Percentiles rank a stretch among this genome's conserved stretches.
phyloP scores from a whole-genome alignment of 2,797 vertebrate species.

The Crenuchus spilurus region DNA sequence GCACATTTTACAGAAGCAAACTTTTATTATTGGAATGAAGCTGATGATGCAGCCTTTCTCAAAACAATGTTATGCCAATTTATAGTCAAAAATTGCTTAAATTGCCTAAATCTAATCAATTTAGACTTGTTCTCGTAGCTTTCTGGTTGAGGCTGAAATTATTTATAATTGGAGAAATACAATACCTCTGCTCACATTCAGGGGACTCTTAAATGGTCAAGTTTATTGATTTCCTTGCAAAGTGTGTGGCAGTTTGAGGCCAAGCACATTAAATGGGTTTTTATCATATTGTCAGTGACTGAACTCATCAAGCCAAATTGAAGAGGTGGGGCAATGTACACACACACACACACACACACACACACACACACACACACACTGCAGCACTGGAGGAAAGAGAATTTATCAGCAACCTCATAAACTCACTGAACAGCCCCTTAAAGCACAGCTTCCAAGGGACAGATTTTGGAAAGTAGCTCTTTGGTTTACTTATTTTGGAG shows the following conservation, averaged over 20 bases:
- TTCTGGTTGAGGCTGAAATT: neutral
- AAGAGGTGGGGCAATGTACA: constrained; percentile 7
- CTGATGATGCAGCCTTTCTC: too few relatives aligned
- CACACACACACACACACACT: constrained; percentile 6
- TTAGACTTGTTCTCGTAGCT: neutral
- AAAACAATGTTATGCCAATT: too few relatives aligned
- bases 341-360: constrained; percentile 8
- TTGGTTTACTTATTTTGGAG: too few relatives aligned
- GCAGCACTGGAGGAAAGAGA: constrained; percentile 11
- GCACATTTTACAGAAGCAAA: too few relatives aligned
- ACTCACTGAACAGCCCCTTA: constrained; percentile 8
- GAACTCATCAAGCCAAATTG: constrained; percentile 35
- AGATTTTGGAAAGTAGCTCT: too few relatives aligned
- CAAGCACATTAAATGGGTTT: constrained; percentile 41
- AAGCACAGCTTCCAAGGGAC: neutral
- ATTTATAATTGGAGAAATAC: constrained; percentile 20
- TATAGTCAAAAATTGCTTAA: too few relatives aligned
- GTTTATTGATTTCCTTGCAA: constrained; percentile 46
- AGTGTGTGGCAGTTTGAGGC: constrained; percentile 28
- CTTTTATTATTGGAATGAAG: too few relatives aligned
- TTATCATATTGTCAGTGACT: constrained; percentile 41
- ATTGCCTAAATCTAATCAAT: neutral
- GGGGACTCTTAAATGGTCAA: constrained; percentile 27
- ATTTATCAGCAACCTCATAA: constrained; percentile 22
- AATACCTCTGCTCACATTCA: constrained; percentile 13